Percentiles rank a stretch among this genome's conserved stretches.
Conservation (phyloP, 2,113 vertebrate species). For the Deroptyus accipitrinus region DNA sequence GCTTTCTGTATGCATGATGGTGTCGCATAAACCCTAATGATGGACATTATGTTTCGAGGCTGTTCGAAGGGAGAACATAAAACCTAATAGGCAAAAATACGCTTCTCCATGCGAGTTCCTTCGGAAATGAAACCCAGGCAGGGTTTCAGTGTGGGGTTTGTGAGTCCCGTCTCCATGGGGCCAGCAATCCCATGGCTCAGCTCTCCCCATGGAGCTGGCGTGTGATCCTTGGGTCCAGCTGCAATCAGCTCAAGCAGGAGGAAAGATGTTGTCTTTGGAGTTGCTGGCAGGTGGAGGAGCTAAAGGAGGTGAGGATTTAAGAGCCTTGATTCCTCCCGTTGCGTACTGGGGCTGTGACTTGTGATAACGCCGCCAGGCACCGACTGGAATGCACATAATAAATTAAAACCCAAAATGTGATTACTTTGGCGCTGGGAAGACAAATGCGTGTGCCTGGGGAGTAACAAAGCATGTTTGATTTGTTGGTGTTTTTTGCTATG, state of each 20-base stretch:
- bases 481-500: constrained; percentile 59
- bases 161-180: rapidly evolving
- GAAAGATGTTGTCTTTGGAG: background rate
- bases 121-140: background rate
- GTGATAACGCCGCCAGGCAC: constrained; percentile 53
- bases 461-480: constrained; percentile 65
- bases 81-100: background rate
- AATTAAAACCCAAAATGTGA: constrained; percentile 69
- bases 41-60: background rate
- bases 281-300: constrained; percentile 21
- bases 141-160: background rate
- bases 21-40: background rate
- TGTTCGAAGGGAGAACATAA: background rate
- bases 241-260: background rate
- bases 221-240: background rate
- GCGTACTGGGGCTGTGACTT: constrained; percentile 19
- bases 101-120: background rate
- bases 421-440: constrained; percentile 66
- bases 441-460: constrained; percentile 64
- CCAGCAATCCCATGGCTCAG: background rate
- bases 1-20: rapidly evolving
- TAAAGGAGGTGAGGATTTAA: constrained; percentile 62
- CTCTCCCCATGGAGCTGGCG: background rate
- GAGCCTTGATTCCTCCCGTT: constrained; percentile 11
- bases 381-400: constrained; percentile 46